A percentile compares a stretch with the other conserved stretches of the same genome.
These are phyloP conservation scores for Deroplatys truncata DNA, from an alignment of 2,888 invertebrate genomes.

Conservation along the genomic window DNA sequence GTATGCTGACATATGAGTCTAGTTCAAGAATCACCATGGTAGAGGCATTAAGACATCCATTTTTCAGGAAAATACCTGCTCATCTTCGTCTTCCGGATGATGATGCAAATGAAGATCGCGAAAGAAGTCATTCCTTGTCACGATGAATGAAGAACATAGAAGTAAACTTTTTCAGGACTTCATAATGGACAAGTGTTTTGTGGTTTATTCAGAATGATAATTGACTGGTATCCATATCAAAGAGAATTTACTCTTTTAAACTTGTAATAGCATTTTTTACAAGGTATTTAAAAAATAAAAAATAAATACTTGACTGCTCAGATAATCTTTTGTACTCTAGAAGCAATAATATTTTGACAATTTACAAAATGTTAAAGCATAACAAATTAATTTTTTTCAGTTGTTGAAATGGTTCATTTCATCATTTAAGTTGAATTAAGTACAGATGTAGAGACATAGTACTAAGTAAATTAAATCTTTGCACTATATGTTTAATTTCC, in stretches of 20 bases:
- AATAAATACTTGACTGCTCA: too few species aligned
- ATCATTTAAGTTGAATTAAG: neutral
- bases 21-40: constrained; percentile 79
- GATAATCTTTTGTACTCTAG: too few species aligned
- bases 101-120: constrained; percentile 51
- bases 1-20: constrained; percentile 98
- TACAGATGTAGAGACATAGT: neutral
- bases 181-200: neutral
- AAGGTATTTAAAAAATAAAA: too few species aligned
- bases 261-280: too few species aligned
- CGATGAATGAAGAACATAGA: constrained; percentile 52
- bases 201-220: too few species aligned
- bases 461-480: neutral
- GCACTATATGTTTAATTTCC: neutral
- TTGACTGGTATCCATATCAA: too few species aligned
- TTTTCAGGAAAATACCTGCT: constrained; percentile 81
- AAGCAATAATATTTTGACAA: too few species aligned
- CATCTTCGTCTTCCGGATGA: constrained; percentile 66
- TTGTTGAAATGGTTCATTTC: neutral
- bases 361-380: too few species aligned
- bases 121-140: constrained; percentile 67
- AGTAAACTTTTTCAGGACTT: neutral
- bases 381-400: neutral
- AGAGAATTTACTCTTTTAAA: too few species aligned
- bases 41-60: constrained; percentile 88